Percentiles rank a stretch among this genome's conserved stretches.
These are phyloP conservation scores for Odontocolon sp. DNA, from an alignment of 2,888 invertebrate genomes.

Conservation along the genomic window DNA sequence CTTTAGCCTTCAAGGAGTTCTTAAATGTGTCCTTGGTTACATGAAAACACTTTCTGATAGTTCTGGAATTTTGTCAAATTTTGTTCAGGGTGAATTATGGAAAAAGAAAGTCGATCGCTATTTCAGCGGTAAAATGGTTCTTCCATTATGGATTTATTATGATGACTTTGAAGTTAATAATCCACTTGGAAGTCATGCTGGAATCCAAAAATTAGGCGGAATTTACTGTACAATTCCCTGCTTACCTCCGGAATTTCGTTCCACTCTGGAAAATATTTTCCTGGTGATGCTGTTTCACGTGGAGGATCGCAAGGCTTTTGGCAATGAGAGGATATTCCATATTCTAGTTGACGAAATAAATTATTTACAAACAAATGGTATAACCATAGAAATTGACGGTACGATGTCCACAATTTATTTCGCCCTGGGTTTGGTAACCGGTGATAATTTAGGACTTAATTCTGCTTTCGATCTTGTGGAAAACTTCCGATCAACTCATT, in stretches of 20 bases:
- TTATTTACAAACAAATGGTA: background rate
- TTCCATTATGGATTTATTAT: constrained; percentile 6
- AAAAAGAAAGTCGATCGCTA: background rate
- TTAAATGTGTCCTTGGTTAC: background rate
- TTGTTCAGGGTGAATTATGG: constrained; percentile 1
- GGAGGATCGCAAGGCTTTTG: background rate
- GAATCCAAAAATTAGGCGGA: constrained; percentile 16
- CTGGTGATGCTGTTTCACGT: background rate
- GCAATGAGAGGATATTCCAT: background rate
- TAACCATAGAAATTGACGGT: too few species aligned
- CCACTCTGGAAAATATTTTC: background rate
- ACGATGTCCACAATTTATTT: too few species aligned
- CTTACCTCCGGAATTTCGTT: background rate
- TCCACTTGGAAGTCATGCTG: constrained; percentile 25
- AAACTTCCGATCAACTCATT: too few species aligned
- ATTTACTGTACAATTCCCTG: background rate
- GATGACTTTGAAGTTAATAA: constrained; percentile 35
- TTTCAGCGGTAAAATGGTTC: background rate
- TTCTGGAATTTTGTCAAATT: constrained; percentile 7
- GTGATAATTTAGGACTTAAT: too few species aligned
- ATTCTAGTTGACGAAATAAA: background rate
- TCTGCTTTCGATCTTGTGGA: too few species aligned
- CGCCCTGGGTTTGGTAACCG: too few species aligned
- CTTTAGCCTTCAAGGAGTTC: background rate
- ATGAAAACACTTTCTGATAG: background rate